Evolutionary conservation across 2,797 vertebrate genomes (phyloP).

Genomic region (Micromesistius poutassou): DNA sequence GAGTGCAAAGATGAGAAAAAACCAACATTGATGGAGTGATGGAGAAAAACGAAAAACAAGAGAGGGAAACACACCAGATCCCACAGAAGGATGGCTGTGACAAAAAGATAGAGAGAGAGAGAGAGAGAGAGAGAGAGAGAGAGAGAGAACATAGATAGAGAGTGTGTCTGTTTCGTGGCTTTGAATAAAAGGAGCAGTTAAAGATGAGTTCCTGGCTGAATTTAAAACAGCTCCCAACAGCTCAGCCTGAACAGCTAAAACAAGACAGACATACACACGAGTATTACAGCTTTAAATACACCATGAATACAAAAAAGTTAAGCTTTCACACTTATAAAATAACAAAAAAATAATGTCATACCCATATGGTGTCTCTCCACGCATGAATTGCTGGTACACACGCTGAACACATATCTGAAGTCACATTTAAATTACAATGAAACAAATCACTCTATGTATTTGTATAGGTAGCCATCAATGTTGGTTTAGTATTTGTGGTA

Average conservation of each 20-base stretch:
- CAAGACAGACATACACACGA: background rate
- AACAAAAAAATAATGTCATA: background rate
- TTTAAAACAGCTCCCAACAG: slow-evolving; percentile 28
- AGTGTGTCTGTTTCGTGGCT: slow-evolving; percentile 24
- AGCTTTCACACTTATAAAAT: slow-evolving; percentile 23
- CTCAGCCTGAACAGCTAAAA: background rate
- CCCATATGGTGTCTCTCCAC: background rate
- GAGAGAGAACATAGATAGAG: slow-evolving; percentile 24
- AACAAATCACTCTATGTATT: background rate
- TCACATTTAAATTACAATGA: background rate
- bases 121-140: slow-evolving; percentile 14
- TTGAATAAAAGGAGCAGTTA: slow-evolving; percentile 35
- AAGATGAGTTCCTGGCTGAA: slow-evolving; percentile 27
- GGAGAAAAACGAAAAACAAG: background rate
- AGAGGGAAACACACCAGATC: background rate
- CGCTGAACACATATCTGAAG: background rate
- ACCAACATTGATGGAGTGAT: background rate
- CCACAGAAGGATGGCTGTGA: background rate
- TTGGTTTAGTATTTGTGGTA: background rate
- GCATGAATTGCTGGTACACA: background rate
- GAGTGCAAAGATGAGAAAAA: background rate
- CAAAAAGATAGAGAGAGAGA: slow-evolving; percentile 20
- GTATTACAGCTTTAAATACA: background rate
- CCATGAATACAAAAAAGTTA: slow-evolving; percentile 16
- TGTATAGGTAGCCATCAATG: background rate